Conservation (phyloP, 2,113 vertebrate species). For the Dissostichus mawsoni region DNA sequence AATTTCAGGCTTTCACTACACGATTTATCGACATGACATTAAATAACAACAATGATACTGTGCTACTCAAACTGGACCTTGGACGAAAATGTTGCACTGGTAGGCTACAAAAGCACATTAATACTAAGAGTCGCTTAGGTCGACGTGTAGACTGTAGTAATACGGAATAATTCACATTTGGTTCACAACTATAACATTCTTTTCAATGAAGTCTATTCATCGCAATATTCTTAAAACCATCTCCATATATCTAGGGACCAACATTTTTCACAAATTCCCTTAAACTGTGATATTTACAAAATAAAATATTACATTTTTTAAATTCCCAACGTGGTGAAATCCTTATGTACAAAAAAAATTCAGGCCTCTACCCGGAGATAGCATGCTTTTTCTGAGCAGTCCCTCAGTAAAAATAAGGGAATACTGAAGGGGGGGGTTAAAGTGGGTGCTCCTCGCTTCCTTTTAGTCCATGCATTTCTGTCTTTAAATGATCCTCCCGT, state of each 20-base stretch:
- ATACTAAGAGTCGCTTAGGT: constrained; percentile 99
- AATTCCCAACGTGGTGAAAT: constrained; percentile 89
- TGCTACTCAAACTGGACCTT: constrained; percentile 99
- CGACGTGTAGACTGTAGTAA: constrained; percentile 99
- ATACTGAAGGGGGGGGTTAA: constrained; percentile 54
- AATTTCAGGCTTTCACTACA: constrained; percentile 99
- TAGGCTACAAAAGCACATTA: constrained; percentile 98
- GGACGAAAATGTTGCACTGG: constrained; percentile 99
- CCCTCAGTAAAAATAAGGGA: constrained; percentile 83
- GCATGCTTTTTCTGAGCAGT: constrained; percentile 90
- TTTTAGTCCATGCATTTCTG: constrained; percentile 86
- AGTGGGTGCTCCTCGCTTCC: constrained; percentile 85
- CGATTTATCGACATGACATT: constrained; percentile 99
- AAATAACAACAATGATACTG: constrained; percentile 99
- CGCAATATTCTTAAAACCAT: constrained; percentile 90
- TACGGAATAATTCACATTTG: constrained; percentile 99
- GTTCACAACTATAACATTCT: constrained; percentile 99
- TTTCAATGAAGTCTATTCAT: constrained; percentile 97
- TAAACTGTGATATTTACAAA: constrained; percentile 98
- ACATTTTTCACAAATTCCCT: constrained; percentile 92
- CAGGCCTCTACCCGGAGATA: constrained; percentile 88
- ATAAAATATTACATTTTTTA: constrained; percentile 94
- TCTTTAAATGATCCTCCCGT: constrained; percentile 84
- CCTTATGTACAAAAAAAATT: constrained; percentile 93
- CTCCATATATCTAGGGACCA: constrained; percentile 95